Percentiles rank a stretch among this genome's conserved stretches.
Conservation (phyloP, 92 coral and sea anemone genomes). For the Bergia puertoricense region DNA sequence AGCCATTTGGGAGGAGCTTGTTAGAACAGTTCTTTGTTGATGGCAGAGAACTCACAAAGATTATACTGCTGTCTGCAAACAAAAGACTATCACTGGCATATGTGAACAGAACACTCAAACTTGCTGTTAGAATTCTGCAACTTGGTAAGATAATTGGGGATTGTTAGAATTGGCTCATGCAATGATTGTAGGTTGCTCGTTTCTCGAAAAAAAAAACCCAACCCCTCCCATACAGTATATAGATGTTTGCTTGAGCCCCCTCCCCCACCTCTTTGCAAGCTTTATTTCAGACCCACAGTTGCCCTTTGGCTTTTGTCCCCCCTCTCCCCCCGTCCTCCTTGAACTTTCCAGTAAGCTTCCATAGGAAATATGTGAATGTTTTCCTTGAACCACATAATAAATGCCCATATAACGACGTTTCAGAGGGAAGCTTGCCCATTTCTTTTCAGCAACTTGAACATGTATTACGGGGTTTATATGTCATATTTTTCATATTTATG, state of each 20-base stretch:
- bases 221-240: no score
- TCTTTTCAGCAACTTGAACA: no score
- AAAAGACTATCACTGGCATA: constrained; percentile 83
- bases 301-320: no score
- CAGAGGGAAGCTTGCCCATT: neutral
- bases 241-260: no score
- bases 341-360: no score
- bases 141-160: constrained; percentile 66
- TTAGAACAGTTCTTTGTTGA: constrained; percentile 77
- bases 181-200: neutral
- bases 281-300: no score
- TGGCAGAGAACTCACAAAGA: constrained; percentile 73
- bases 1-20: constrained; percentile 73
- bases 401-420: neutral
- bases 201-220: neutral
- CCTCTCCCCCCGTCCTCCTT: no score
- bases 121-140: constrained; percentile 81
- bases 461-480: neutral
- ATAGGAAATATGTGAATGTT: no score
- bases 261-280: no score
- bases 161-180: neutral
- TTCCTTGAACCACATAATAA: no score
- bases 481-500: no score
- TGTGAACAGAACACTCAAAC: constrained; percentile 91
- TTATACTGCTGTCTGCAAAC: constrained; percentile 84